phyloP scores from a whole-genome alignment of 2,888 invertebrate genomes.

The Epinotia demarniana region DNA sequence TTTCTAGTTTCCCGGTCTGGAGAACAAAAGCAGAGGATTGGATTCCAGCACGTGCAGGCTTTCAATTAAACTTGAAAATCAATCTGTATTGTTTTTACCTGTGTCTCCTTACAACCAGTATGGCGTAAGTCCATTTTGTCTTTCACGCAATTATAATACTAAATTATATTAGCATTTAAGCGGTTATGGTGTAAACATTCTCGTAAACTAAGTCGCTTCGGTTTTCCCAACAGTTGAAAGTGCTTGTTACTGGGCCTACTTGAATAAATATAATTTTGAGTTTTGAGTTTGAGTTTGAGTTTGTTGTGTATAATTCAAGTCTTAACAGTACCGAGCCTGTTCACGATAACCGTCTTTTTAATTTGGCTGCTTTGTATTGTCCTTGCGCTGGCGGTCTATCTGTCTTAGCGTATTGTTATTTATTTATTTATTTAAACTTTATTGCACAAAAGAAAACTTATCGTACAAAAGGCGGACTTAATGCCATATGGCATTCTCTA shows the following conservation, averaged over 20 bases:
- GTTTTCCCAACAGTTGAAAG: background rate
- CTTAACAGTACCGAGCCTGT: background rate
- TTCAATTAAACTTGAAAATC: slow-evolving; percentile 41
- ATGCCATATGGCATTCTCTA: no score
- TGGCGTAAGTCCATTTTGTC: background rate
- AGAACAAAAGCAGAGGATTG: slow-evolving; percentile 37
- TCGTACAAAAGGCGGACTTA: no score
- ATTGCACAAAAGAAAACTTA: no score
- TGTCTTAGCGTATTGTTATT: no score
- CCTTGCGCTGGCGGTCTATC: background rate
- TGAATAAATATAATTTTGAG: no score
- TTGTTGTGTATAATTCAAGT: background rate
- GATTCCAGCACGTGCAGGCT: slow-evolving; percentile 24
- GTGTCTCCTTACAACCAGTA: background rate
- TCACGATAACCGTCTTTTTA: background rate
- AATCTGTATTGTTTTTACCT: slow-evolving; percentile 33
- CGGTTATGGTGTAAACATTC: background rate
- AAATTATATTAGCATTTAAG: background rate
- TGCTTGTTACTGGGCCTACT: no score
- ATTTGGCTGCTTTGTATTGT: background rate
- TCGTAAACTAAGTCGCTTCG: background rate
- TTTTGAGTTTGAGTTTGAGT: no score
- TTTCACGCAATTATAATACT: background rate
- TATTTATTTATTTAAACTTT: no score
- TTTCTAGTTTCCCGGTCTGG: slow-evolving; percentile 16